Evolutionary conservation across 2,113 vertebrate genomes (phyloP).

Genomic region (Dromas ardeola): DNA sequence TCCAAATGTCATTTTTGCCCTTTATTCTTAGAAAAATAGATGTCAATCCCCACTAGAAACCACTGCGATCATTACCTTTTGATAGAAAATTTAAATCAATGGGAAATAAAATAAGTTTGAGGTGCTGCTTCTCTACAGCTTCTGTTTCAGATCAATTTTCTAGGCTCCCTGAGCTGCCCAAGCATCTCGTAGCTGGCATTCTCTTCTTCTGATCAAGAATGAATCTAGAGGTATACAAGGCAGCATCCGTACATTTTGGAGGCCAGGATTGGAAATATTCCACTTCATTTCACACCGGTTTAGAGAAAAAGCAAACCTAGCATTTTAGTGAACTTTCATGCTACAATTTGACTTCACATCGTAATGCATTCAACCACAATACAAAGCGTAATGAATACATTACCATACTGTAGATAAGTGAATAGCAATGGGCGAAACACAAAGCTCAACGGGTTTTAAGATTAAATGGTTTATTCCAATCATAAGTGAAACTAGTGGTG

Average conservation of each 20-base stretch:
- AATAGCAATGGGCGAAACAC: neutral
- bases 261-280: neutral
- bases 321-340: neutral
- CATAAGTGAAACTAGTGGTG: neutral
- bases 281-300: neutral
- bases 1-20: slow-evolving; percentile 44
- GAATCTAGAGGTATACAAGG: neutral
- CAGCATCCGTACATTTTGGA: neutral
- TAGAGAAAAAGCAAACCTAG: neutral
- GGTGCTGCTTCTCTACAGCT: neutral
- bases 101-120: slow-evolving; percentile 22
- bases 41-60: slow-evolving; percentile 35
- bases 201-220: neutral
- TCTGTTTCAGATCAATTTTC: neutral
- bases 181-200: neutral
- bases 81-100: slow-evolving; percentile 29
- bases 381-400: neutral
- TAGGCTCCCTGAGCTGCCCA: neutral
- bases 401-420: neutral
- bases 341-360: neutral
- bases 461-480: neutral
- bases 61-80: neutral
- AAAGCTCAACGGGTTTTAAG: neutral
- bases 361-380: neutral
- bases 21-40: slow-evolving; percentile 52